Evolutionary conservation across 2,888 invertebrate species (phyloP), one percentile per base, ranked within the genome.

Genomic region (Cantharis nigra): DNA sequence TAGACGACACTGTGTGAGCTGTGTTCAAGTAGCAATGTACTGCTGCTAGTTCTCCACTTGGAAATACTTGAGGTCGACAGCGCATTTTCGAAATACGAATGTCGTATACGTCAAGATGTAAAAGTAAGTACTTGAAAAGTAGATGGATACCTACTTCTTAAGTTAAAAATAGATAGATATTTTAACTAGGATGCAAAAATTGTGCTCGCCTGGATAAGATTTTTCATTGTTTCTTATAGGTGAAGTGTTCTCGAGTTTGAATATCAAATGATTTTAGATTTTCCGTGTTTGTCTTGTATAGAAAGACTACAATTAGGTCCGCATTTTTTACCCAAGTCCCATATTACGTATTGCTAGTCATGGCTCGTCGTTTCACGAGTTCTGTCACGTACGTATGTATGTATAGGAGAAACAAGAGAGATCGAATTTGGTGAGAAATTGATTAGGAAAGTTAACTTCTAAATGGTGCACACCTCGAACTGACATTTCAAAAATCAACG

Each of bases 21-120:
- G 13, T 9, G 33, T 70, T 74, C 70, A 74, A 74, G 74, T 74
- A 74, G 63, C 69, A 70, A 74, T 74, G 69, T 70, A 16, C 63
- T 74, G 18, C 63, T 30, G 62, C 28, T 62, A 26, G 16, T 20
- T 20, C 18, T 63, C 18, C 13, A 10, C 26, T 75, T 20, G 16
- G 69, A 75, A 65, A 69, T 70, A 71, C 75, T 75, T 69, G 75
- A 71, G 71, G 71, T 72, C 63, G 71, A 72, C 69, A 69, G 72
- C 63, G 70, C 33, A 30, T 26, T 70, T 72, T 33, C 63, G 72
- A 76, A 72, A 72, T 72, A 65, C 72, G 72, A 70, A 76, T 76
- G 76, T 76, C 69, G 72, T 76, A 76, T 64, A 73, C 49, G 72
- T 76, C 69, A 69, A 74, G 74, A 74, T 74, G 16, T 67, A 23